Evolutionary conservation across 2,797 vertebrate species (phyloP).

Genomic region (Aplochiton taeniatus): DNA sequence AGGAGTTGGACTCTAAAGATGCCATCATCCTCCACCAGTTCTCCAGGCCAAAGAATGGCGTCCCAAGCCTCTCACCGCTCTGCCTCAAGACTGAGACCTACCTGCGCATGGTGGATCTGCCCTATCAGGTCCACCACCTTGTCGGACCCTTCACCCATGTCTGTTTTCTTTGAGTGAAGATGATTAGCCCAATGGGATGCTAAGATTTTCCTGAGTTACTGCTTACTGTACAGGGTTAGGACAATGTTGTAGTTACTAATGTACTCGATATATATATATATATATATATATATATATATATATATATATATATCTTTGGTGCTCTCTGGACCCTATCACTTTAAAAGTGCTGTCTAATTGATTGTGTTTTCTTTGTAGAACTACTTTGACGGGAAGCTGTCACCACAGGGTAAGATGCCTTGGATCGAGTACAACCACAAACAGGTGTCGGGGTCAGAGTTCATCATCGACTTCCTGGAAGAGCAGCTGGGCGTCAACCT

Average conservation of each 20-base stretch:
- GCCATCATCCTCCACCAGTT: constrained; percentile 99
- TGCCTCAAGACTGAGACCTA: constrained; percentile 98
- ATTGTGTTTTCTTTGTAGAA: constrained; percentile 76
- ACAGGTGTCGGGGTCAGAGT: constrained; percentile 93
- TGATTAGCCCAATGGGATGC: no score
- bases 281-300: no score
- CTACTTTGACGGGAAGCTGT: constrained; percentile 97
- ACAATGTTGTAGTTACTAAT: background rate
- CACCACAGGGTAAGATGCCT: constrained; percentile 97
- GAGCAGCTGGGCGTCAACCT: constrained; percentile 95
- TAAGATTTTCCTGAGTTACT: no score
- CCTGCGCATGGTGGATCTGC: constrained; percentile 94
- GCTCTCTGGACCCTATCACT: background rate
- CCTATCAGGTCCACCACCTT: constrained; percentile 87
- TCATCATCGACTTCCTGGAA: constrained; percentile 97
- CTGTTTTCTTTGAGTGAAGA: no score
- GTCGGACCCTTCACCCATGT: background rate
- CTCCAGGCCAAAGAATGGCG: constrained; percentile 90
- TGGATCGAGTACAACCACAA: constrained; percentile 98
- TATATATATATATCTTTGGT: no score
- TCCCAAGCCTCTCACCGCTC: constrained; percentile 95
- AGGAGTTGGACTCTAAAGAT: constrained; percentile 95
- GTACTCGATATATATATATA: no score
- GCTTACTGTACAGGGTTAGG: no score
- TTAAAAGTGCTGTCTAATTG: background rate